A percentile compares a stretch with the other conserved stretches of the same genome.
Evolutionary conservation across 2,113 vertebrate genomes (phyloP).

Genomic region (Boleophthalmus pectinirostris): DNA sequence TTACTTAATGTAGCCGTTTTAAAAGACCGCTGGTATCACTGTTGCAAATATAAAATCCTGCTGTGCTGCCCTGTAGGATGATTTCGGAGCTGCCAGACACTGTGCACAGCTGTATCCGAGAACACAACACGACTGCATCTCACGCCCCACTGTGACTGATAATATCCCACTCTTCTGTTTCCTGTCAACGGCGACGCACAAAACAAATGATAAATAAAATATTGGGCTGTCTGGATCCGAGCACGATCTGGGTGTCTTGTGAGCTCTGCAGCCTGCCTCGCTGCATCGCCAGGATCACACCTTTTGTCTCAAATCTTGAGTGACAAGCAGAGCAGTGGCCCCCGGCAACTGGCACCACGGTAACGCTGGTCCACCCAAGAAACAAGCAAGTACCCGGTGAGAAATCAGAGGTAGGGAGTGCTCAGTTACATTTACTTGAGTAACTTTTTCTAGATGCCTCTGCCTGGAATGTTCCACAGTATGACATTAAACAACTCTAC

Average conservation of each 20-base stretch:
- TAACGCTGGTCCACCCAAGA: constrained; percentile 9
- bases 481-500: too few species aligned
- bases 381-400: constrained; percentile 6
- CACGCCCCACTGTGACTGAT: constrained; percentile 10
- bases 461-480: too few species aligned
- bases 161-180: background rate
- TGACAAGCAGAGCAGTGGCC: constrained; percentile 38
- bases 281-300: constrained; percentile 29
- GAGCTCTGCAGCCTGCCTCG: constrained; percentile 28
- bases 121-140: background rate
- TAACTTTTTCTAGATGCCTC: too few species aligned
- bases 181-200: background rate
- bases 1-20: background rate
- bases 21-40: background rate
- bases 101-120: too few species aligned
- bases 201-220: constrained; percentile 41
- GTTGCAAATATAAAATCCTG: background rate
- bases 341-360: constrained; percentile 25
- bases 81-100: background rate
- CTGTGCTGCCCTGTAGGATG: background rate
- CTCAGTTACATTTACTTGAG: too few species aligned
- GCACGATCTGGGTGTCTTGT: constrained; percentile 18
- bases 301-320: constrained; percentile 34
- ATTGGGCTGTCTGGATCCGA: constrained; percentile 14
- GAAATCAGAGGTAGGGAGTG: background rate